Percentiles rank a stretch among this genome's conserved stretches.
phyloP scores from a whole-genome alignment of 2,888 invertebrate species.

The Ophion ellenae region DNA sequence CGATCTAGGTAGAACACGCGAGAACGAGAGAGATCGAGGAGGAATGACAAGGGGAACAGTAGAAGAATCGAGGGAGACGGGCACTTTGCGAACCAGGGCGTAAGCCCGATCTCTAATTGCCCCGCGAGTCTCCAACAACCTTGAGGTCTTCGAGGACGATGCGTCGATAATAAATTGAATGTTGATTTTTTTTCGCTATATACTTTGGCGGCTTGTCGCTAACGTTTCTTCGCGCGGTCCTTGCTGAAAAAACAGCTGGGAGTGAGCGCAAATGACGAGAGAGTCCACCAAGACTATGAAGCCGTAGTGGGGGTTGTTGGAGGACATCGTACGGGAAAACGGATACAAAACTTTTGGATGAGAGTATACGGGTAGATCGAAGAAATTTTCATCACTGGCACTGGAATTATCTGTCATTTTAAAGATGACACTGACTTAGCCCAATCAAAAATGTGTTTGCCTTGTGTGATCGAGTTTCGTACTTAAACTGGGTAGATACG shows the following conservation, averaged over 20 bases:
- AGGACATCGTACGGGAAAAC: conserved; percentile 6
- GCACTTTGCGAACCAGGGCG: conserved; percentile 62
- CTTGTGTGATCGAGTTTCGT: no score
- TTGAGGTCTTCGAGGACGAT: conserved; percentile 57
- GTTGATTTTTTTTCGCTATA: conserved; percentile 48
- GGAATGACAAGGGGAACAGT: background rate
- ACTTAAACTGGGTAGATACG: background rate
- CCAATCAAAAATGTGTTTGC: no score
- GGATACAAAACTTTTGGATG: conserved; percentile 2
- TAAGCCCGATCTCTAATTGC: conserved; percentile 67
- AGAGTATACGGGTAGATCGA: background rate
- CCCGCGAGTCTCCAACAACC: conserved; percentile 46
- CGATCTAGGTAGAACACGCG: conserved; percentile 41
- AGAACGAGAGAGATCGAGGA: conserved; percentile 15
- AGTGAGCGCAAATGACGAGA: conserved; percentile 45
- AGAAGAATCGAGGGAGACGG: conserved; percentile 33
- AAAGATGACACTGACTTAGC: background rate
- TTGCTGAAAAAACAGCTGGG: conserved; percentile 15
- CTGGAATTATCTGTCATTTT: conserved; percentile 14
- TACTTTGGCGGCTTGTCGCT: conserved; percentile 68
- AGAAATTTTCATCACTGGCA: conserved; percentile 1
- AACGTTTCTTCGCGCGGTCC: conserved; percentile 66
- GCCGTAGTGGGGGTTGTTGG: background rate
- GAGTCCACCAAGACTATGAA: conserved; percentile 43
- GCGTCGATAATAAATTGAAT: conserved; percentile 67